These are phyloP conservation scores for Aphidius gifuensis DNA, from an alignment of 1,140 invertebrate species.

Conservation along the genomic window DNA sequence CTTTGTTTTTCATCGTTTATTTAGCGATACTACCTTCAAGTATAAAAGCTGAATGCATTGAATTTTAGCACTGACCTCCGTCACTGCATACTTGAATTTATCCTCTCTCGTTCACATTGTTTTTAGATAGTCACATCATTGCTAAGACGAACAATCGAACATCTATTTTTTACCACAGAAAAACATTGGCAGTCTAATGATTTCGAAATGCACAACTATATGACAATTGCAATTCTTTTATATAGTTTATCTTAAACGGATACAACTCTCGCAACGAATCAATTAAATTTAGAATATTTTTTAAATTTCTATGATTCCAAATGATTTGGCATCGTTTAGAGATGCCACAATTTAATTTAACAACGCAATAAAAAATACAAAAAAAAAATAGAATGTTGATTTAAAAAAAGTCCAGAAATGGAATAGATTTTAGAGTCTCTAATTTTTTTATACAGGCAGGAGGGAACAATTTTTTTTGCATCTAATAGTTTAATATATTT, in stretches of 20 bases:
- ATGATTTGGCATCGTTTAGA: conserved; percentile 47
- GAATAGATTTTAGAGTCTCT: too few relatives aligned
- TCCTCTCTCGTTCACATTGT: neutral
- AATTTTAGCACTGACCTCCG: conserved; percentile 16
- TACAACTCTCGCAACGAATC: conserved; percentile 10
- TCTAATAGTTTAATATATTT: too few relatives aligned
- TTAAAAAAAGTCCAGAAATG: too few relatives aligned
- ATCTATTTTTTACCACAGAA: conserved; percentile 51
- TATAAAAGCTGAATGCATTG: neutral
- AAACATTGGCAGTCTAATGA: conserved; percentile 49
- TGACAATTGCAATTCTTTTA: conserved; percentile 13
- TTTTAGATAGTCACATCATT: neutral
- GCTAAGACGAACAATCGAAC: conserved; percentile 26
- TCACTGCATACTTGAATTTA: neutral
- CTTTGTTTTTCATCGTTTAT: neutral
- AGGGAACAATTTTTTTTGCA: too few relatives aligned
- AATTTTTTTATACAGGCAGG: too few relatives aligned
- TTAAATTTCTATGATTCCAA: conserved; percentile 56
- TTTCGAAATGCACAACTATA: conserved; percentile 45
- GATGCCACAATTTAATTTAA: too few relatives aligned
- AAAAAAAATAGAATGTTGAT: too few relatives aligned
- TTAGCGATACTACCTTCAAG: neutral
- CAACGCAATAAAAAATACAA: too few relatives aligned
- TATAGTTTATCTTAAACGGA: conserved; percentile 24
- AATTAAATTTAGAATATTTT: conserved; percentile 59